These are phyloP conservation scores for Tetrax tetrax DNA, from an alignment of 2,113 vertebrate genomes.

Conservation along the genomic window DNA sequence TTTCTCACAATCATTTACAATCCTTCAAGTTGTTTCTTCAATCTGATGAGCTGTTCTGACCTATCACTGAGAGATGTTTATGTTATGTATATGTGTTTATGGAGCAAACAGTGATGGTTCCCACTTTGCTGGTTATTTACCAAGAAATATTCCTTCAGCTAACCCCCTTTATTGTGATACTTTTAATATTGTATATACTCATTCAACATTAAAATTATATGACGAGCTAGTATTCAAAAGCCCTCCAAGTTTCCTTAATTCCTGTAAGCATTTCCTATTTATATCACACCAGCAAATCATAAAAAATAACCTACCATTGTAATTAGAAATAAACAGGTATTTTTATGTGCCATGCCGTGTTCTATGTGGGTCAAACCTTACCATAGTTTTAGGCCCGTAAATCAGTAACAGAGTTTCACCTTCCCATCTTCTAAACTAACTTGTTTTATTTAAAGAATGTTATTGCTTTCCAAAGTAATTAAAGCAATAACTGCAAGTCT, in stretches of 20 bases:
- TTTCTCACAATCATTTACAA: background rate
- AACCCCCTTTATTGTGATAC: background rate
- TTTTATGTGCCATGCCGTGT: background rate
- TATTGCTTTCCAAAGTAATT: background rate
- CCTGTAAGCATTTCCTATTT: background rate
- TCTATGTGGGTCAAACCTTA: background rate
- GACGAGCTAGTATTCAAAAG: background rate
- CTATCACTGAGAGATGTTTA: background rate
- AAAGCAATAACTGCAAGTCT: background rate
- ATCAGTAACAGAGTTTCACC: background rate
- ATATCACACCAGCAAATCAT: fast-evolving
- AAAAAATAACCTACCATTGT: background rate
- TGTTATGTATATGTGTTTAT: background rate
- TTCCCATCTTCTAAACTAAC: background rate
- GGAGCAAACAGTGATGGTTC: background rate
- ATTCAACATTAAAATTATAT: background rate
- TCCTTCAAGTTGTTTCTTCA: background rate
- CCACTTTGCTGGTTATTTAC: background rate
- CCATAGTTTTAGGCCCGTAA: background rate
- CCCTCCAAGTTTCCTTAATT: background rate
- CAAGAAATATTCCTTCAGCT: background rate
- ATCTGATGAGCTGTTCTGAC: background rate
- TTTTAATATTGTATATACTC: background rate
- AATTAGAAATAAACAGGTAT: background rate
- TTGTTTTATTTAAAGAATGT: background rate